Conservation (phyloP, 2,797 vertebrate species). For the Hirundo rustica region DNA sequence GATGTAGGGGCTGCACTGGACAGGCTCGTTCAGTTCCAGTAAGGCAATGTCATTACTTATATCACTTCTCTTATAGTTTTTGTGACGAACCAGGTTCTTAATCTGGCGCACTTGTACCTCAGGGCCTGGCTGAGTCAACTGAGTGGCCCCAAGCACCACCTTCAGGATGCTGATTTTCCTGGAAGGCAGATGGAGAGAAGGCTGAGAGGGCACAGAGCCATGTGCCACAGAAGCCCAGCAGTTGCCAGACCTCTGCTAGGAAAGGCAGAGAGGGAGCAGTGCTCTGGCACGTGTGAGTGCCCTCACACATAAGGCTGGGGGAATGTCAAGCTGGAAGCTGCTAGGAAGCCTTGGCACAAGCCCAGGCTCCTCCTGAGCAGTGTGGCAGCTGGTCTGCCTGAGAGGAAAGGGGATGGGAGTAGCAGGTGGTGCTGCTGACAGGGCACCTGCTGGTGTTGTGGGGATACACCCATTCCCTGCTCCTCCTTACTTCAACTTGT, state of each 20-base stretch:
- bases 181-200: background rate
- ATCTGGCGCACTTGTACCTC: background rate
- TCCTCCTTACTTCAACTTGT: accelerated
- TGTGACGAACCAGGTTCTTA: background rate
- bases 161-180: background rate
- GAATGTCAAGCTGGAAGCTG: background rate
- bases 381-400: background rate
- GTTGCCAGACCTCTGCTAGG: background rate
- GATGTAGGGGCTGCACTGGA: background rate
- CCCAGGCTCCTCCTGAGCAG: background rate
- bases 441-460: background rate
- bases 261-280: background rate
- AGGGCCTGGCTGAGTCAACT: background rate
- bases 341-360: background rate
- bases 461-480: background rate
- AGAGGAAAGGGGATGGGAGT: background rate
- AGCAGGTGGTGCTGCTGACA: background rate
- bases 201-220: background rate
- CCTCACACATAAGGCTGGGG: accelerated
- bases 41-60: background rate
- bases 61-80: background rate
- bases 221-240: too few relatives aligned
- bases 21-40: background rate
- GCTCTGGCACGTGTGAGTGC: background rate
- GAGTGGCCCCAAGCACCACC: background rate